Percentiles rank a stretch among this genome's conserved stretches.
These are phyloP conservation scores for Synaphobranchus kaupii DNA, from an alignment of 2,797 vertebrate genomes.

Conservation along the genomic window DNA sequence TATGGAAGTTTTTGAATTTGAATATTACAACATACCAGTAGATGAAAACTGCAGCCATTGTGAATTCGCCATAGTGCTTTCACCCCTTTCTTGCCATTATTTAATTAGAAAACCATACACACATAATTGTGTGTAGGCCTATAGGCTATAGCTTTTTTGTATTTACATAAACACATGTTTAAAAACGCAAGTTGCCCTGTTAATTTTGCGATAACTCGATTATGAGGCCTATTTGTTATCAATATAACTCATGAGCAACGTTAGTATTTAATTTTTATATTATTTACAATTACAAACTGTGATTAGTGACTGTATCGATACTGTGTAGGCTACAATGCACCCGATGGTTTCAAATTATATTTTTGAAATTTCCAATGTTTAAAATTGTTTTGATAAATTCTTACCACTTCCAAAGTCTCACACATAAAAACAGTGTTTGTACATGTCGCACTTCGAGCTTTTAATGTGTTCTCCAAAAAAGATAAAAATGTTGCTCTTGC, in stretches of 20 bases:
- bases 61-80: background rate
- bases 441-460: background rate
- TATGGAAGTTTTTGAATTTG: background rate
- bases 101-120: background rate
- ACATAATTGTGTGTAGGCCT: background rate
- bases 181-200: background rate
- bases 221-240: background rate
- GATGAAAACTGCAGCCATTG: background rate
- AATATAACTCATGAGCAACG: background rate
- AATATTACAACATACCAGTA: background rate
- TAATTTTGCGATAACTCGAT: background rate
- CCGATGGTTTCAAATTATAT: background rate
- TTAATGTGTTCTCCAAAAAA: background rate
- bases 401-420: background rate
- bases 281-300: background rate
- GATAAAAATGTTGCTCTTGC: slow-evolving; percentile 8
- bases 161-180: background rate
- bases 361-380: background rate
- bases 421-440: background rate
- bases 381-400: background rate
- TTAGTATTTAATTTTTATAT: background rate
- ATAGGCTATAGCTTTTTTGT: too few species aligned
- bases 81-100: background rate
- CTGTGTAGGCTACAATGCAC: background rate
- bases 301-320: background rate